phyloP scores from a whole-genome alignment of 1,140 invertebrate genomes.

The Rhynchophorus ferrugineus region DNA sequence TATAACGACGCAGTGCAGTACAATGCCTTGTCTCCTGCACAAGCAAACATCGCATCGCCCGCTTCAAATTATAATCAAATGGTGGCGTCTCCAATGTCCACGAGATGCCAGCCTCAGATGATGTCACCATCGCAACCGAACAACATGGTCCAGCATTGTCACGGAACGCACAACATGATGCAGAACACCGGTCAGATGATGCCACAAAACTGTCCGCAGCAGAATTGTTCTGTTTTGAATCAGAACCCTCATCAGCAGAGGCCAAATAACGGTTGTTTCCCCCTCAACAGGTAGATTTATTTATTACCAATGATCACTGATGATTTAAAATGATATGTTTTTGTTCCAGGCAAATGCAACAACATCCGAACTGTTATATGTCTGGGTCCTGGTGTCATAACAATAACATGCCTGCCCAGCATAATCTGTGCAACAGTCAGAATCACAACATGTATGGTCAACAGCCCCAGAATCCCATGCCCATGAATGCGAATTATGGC shows the following conservation, averaged over 20 bases:
- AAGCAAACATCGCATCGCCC: conserved; percentile 34
- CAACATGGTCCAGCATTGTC: conserved; percentile 5
- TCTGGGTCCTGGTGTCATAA: conserved; percentile 13
- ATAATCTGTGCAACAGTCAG: conserved; percentile 5
- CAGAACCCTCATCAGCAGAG: not conserved
- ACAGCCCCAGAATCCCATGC: conserved; percentile 11
- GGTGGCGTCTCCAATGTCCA: conserved; percentile 34
- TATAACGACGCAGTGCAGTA: conserved; percentile 24
- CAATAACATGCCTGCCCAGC: not conserved
- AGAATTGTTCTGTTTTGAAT: not conserved
- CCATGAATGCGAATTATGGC: not conserved
- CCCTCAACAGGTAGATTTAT: not conserved
- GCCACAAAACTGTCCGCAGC: not conserved
- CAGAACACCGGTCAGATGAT: conserved; percentile 1
- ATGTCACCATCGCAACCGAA: conserved; percentile 11
- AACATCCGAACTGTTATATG: conserved; percentile 15
- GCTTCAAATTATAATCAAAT: conserved; percentile 28
- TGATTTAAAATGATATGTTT: no score
- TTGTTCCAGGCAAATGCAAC: conserved; percentile 7
- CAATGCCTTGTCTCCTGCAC: conserved; percentile 28
- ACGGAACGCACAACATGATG: not conserved
- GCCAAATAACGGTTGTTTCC: not conserved
- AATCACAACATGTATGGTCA: conserved; percentile 6
- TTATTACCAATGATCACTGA: no score
- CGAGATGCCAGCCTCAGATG: conserved; percentile 30